Base-by-base conservation (phyloP, 2,797 vertebrate species). In the Channallabes apus region DNA sequence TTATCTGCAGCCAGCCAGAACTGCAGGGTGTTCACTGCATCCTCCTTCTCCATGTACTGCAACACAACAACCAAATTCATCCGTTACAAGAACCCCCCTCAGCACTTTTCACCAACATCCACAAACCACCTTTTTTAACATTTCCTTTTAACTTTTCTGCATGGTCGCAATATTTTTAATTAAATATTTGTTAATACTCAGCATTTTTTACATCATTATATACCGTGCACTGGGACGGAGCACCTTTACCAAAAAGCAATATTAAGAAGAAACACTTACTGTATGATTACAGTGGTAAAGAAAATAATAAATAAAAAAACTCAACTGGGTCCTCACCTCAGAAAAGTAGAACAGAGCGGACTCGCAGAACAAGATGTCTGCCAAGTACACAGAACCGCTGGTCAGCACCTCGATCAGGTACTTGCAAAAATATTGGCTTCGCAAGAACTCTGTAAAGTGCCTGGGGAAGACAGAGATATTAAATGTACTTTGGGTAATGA, bases 351-450 rank as follows among this genome's bases (percentile, higher is more conserved):
- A 99, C 83, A 99, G 96, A 69, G 98, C 98, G 20, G 98, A 99
- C 94, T 99, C 98, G 89, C 97, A 98, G 94, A 98, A 99, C 88
- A 99, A 95, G 90, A 99, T 99, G 94, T 99, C 98, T 86, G 98
- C 97, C 94, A 99, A 95, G 93, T 97, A 99, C 93, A 99, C 98
- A 3, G 97, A 97, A 89, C 98, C 98, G 27, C 98, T 99, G 64
- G 98, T 99, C 96, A 99, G 96, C 94, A 99, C 98, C 96, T 99
- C 98, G 24, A 99, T 99, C 96, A 99, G 98, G 91, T 99, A 99
- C 96, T 99, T 99, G 95, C 98, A 99, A 95, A 99, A 99, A 94
- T 99, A 96, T 90, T 99, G 98, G 94, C 97, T 99, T 87, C 98
- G 93, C 91, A 99, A 91, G 94, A 99, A 99, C 88, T 98, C 97